Evolutionary conservation across 2,113 vertebrate species (phyloP).

Genomic region (Oenanthe melanoleuca): DNA sequence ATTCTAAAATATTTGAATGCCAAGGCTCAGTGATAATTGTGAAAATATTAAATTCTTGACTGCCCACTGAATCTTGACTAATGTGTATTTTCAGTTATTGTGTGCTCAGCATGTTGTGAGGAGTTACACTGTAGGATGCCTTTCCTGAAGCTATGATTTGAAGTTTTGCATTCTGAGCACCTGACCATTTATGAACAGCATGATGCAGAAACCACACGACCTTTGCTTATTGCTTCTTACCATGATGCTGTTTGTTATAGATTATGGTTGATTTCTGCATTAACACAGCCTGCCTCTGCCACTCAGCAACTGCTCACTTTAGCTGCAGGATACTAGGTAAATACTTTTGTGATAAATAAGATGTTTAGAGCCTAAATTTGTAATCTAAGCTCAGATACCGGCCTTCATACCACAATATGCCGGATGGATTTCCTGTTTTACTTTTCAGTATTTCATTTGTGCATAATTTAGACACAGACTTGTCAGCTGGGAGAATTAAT

Average conservation of each 20-base stretch:
- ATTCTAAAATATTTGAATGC: background rate
- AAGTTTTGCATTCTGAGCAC: background rate
- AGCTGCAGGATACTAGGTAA: background rate
- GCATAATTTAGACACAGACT: background rate
- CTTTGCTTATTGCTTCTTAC: background rate
- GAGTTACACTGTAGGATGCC: background rate
- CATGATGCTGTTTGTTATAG: background rate
- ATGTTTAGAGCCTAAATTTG: background rate
- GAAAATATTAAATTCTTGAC: slow-evolving; percentile 3
- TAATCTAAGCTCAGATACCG: background rate
- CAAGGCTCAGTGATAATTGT: background rate
- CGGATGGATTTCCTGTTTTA: background rate
- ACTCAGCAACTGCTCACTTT: background rate
- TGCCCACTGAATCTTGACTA: background rate
- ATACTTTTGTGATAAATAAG: background rate
- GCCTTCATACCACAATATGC: background rate
- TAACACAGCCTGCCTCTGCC: background rate
- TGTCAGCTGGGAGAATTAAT: background rate
- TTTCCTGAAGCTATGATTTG: background rate
- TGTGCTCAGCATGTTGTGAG: background rate
- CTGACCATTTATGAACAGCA: background rate
- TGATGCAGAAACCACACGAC: background rate
- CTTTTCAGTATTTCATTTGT: background rate
- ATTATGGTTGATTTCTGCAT: slow-evolving; percentile 4
- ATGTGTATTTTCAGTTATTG: background rate